Percentiles rank a stretch among this genome's conserved stretches.
Evolutionary conservation across 2,888 invertebrate species (phyloP).

Genomic region (Athalia cordata): DNA sequence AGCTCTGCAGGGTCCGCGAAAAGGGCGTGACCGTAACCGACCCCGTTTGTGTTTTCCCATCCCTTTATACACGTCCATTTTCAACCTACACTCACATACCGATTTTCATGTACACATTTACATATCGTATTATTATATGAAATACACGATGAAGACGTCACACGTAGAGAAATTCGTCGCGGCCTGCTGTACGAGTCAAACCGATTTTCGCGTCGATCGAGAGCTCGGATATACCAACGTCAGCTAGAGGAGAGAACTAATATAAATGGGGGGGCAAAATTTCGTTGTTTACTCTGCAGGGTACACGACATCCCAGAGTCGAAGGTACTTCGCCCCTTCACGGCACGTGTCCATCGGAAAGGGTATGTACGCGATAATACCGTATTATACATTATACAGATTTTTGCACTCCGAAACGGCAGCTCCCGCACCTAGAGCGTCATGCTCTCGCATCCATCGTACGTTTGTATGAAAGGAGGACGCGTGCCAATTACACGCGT

Average conservation of each 20-base stretch:
- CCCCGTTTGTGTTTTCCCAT: conserved; percentile 4
- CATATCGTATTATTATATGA: too few species aligned
- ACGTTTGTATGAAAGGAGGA: background rate
- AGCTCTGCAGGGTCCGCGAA: conserved; percentile 17
- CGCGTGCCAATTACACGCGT: conserved; percentile 38
- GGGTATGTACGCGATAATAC: background rate
- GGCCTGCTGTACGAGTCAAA: conserved; percentile 60
- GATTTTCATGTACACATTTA: conserved; percentile 37
- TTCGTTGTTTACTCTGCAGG: background rate
- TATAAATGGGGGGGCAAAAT: background rate
- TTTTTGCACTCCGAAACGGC: background rate
- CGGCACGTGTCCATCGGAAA: conserved; percentile 8
- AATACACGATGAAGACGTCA: conserved; percentile 68
- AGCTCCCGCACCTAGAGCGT: background rate
- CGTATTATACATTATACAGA: too few species aligned
- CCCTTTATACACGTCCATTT: conserved; percentile 19
- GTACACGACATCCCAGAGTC: too few species aligned
- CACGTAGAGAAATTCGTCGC: conserved; percentile 64
- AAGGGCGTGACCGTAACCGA: conserved; percentile 37
- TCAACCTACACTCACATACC: conserved; percentile 47
- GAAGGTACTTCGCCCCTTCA: too few species aligned
- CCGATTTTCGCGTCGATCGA: background rate
- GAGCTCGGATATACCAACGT: background rate
- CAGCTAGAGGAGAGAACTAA: too few species aligned
- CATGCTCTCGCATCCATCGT: too few species aligned